These are phyloP conservation scores for Chloroclysta siterata DNA, from an alignment of 2,888 invertebrate genomes.

Conservation along the genomic window DNA sequence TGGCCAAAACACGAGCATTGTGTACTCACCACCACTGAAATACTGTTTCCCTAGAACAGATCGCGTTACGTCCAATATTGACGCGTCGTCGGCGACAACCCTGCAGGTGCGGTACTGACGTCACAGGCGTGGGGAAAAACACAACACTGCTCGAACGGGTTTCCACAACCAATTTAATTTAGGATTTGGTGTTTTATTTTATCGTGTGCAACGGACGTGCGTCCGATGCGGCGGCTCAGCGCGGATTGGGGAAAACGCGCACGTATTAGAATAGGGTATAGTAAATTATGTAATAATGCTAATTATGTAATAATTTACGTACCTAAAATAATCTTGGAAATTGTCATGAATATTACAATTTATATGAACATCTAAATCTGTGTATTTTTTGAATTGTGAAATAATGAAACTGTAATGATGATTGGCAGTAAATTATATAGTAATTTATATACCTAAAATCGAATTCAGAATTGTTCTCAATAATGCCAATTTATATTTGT, in stretches of 20 bases:
- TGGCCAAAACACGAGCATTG: constrained; percentile 30
- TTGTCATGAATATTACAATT: no score
- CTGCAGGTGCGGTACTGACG: constrained; percentile 45
- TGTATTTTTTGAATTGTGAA: no score
- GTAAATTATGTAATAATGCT: no score
- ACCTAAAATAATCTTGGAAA: no score
- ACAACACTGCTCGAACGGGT: constrained; percentile 43
- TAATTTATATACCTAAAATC: no score
- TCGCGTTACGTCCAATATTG: constrained; percentile 54
- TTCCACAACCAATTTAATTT: constrained; percentile 64
- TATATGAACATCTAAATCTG: no score
- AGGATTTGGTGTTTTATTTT: constrained; percentile 60
- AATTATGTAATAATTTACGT: no score
- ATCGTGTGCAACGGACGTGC: constrained; percentile 51
- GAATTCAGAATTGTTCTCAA: no score
- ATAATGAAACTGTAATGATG: no score
- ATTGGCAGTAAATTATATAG: no score
- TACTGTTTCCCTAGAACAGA: constrained; percentile 52
- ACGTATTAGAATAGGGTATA: no score
- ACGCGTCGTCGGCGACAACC: constrained; percentile 42
- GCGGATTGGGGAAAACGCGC: constrained; percentile 65
- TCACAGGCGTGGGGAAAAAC: constrained; percentile 50
- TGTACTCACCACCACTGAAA: constrained; percentile 54
- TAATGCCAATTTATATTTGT: no score
- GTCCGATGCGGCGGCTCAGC: constrained; percentile 52